Conservation (phyloP, 2,888 invertebrate genomes). For the Dasypogon diadema region DNA sequence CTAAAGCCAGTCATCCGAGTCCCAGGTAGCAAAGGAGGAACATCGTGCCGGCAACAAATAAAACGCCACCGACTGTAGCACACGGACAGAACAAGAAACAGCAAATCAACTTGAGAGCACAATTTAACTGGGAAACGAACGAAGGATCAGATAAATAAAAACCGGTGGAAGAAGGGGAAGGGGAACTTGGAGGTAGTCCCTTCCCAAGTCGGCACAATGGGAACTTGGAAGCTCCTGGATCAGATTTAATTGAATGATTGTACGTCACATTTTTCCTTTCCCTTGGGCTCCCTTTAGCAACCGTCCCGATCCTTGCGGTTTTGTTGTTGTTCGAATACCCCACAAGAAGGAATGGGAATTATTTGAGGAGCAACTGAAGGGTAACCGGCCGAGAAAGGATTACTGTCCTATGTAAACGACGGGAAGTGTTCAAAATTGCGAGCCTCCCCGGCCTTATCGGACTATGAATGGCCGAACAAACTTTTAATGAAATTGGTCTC, state of each 20-base stretch:
- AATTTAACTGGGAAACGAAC: slow-evolving; percentile 9
- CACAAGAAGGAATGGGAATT: neutral
- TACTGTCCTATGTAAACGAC: slow-evolving; percentile 34
- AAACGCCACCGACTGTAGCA: neutral
- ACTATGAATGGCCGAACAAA: slow-evolving; percentile 15
- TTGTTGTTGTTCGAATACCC: neutral
- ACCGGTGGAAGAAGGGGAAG: neutral
- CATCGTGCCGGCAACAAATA: neutral
- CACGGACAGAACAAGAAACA: slow-evolving; percentile 3
- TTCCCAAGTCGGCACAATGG: neutral
- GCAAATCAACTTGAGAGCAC: slow-evolving; percentile 39
- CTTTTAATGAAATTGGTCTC: slow-evolving; percentile 37
- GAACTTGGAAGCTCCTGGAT: slow-evolving; percentile 8
- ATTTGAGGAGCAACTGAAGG: neutral
- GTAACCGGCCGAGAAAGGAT: slow-evolving; percentile 23
- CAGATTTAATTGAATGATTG: slow-evolving; percentile 46
- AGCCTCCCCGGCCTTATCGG: neutral
- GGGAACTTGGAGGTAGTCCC: neutral
- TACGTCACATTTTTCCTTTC: slow-evolving; percentile 8
- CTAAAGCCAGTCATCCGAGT: neutral
- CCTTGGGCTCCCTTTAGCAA: neutral
- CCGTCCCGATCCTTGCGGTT: neutral
- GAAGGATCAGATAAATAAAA: slow-evolving; percentile 23
- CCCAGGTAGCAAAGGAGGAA: slow-evolving; percentile 12
- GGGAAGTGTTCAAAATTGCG: slow-evolving; percentile 29